These are phyloP conservation scores for Acyrthosiphon pisum DNA, from an alignment of 1,140 invertebrate genomes.

Conservation along the genomic window DNA sequence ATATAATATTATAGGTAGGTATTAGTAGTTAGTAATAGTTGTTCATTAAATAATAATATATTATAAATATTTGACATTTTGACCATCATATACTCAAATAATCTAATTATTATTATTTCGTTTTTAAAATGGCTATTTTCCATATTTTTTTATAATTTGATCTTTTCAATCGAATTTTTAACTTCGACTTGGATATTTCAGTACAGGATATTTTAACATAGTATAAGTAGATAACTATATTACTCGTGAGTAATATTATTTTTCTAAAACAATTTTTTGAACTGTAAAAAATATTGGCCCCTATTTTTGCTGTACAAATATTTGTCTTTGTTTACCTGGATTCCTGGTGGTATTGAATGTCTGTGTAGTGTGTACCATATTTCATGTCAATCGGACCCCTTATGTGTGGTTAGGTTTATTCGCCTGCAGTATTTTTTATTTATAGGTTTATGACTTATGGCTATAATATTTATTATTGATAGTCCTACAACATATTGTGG, in stretches of 20 bases:
- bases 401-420: neutral
- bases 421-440: neutral
- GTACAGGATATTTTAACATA: neutral
- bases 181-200: too few species aligned
- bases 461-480: neutral
- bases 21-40: too few species aligned
- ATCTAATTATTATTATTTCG: too few species aligned
- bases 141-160: too few species aligned
- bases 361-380: neutral
- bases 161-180: too few species aligned
- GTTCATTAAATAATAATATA: too few species aligned
- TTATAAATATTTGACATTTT: too few species aligned
- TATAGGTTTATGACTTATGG: neutral
- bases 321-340: neutral
- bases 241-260: neutral
- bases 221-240: neutral
- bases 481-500: neutral
- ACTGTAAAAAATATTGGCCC: neutral
- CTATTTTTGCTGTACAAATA: neutral
- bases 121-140: neutral
- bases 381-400: neutral
- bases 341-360: neutral
- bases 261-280: neutral
- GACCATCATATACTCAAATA: too few species aligned
- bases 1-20: too few species aligned